phyloP scores from a whole-genome alignment of 2,888 invertebrate species.

The Thecophora atra region DNA sequence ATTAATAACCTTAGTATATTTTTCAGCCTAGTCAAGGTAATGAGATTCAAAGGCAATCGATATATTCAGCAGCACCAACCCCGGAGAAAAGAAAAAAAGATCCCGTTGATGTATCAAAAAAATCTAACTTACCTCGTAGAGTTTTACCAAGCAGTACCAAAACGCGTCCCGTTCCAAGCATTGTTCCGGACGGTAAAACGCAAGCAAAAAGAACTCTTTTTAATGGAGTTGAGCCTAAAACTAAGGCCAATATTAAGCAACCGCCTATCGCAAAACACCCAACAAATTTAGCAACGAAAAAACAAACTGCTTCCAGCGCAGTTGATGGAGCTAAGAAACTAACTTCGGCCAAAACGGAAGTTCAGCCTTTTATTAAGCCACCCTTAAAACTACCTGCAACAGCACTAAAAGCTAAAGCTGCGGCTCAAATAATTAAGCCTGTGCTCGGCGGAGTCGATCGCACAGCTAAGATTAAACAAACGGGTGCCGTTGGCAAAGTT shows the following conservation, averaged over 20 bases:
- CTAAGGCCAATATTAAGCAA: neutral
- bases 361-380: constrained; percentile 20
- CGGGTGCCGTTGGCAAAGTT: constrained; percentile 36
- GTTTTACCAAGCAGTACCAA: constrained; percentile 23
- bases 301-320: constrained; percentile 13
- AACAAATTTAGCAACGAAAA: neutral
- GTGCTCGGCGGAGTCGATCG: constrained; percentile 1
- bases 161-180: neutral
- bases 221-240: neutral
- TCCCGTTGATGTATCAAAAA: constrained; percentile 17
- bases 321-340: constrained; percentile 4
- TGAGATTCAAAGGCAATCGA: constrained; percentile 36
- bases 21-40: neutral
- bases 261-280: neutral
- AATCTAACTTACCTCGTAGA: constrained; percentile 23
- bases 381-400: constrained; percentile 36
- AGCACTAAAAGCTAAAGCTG: neutral
- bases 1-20: neutral
- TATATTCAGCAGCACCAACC: constrained; percentile 38
- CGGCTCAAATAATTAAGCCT: neutral
- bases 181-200: neutral
- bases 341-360: constrained; percentile 23
- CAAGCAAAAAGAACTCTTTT: constrained; percentile 17
- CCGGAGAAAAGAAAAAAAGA: constrained; percentile 36
- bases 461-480: neutral